Base-by-base conservation (phyloP, 2,113 vertebrate genomes). In the Manacus vitellinus region DNA sequence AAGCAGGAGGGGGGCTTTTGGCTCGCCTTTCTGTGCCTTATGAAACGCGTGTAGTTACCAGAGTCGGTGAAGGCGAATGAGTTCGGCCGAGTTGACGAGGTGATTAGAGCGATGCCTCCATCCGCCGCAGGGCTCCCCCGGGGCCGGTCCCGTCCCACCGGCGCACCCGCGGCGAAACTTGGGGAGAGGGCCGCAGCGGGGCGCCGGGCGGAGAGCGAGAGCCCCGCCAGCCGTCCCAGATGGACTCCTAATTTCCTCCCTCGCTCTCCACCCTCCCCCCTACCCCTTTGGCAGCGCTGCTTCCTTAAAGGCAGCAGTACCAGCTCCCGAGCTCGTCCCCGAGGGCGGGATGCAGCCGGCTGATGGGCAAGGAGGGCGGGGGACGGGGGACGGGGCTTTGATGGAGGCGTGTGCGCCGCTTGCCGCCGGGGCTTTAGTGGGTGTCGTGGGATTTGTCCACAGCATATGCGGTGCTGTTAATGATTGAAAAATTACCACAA, bases 391-490 rank as follows among this genome's bases (percentile, higher is more conserved):
- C 39, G 55, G 67, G 80, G 96, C 95, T 97, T 97, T 98, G 96
- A 97, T 97, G 95, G 91, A 92, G 95, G 89, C 91, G 95, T 51
- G 92, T 85, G 95, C 74, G 56, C 95, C 58, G 76, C 94, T 92
- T 95, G 97, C 97, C 98, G 56, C 95, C 33, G 43, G 98, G 98
- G 96, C 86, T 98, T 97, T 88, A 87, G 92, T 83, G 95, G 96
- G 98, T 97, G 97, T 94, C 97, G 59, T 90, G 98, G 98, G 98
- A 98, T 98, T 97, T 97, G 98, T 98, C 95, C 97, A 94, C 98
- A 98, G 97, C 99, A 99, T 99, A 99, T 99, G 99, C 71, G 98
- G 97, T 97, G 97, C 98, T 98, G 98, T 98, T 99, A 99, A 99
- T 99, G 99, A 99, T 98, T 98, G 98, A 99, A 98, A 99, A 98